Evolutionary conservation across 2,888 invertebrate species (phyloP), one percentile per base, ranked within the genome.

Genomic region (Eupithecia inturbata): DNA sequence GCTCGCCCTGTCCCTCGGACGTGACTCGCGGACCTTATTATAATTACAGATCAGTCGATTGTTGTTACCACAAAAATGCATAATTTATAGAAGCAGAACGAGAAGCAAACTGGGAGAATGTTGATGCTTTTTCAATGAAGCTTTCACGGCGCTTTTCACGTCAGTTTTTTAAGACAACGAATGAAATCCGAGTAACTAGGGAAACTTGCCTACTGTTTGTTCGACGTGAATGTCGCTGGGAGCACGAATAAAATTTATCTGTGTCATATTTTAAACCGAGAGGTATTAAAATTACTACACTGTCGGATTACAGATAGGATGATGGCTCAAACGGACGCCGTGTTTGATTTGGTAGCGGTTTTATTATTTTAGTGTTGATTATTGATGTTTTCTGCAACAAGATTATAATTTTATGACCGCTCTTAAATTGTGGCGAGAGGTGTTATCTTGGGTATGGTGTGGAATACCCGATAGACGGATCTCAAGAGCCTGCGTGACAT

Each of bases 31-130:
- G 83, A 82, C 86, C 92, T 90, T 91, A 93, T 94, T 94, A 93
- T 90, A 93, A 93, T 94, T 91, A 92, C 93, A 93, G 90, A 93
- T 93, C 86, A 91, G 91, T 80, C 91, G 91, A 92, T 93, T 92
- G 93, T 93, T 92, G 89, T 86, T 88, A 84, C 86, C 89, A 88
- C 91, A 89, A 91, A 80, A 89, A 93, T 93, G 91, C 90, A 92
- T 93, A 91, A 93, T 93, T 91, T 92, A 94, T 93, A 89, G 88
- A 91, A 89, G 85, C 88, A 84, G 86, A 87, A 88, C 87, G 85
- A 81, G 85, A 86, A 88, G 88, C 87, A 87, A 86, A 85, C 85
- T 82, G 73, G 80, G 82, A 85, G 85, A 85, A 80, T 84, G 81
- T 84, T 83, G 85, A 83, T 88, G 74, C 76, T 88, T 92, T 92